Evolutionary conservation across 2,113 vertebrate genomes (phyloP), one percentile per base, ranked within the genome.

Genomic region (Polypterus senegalus): DNA sequence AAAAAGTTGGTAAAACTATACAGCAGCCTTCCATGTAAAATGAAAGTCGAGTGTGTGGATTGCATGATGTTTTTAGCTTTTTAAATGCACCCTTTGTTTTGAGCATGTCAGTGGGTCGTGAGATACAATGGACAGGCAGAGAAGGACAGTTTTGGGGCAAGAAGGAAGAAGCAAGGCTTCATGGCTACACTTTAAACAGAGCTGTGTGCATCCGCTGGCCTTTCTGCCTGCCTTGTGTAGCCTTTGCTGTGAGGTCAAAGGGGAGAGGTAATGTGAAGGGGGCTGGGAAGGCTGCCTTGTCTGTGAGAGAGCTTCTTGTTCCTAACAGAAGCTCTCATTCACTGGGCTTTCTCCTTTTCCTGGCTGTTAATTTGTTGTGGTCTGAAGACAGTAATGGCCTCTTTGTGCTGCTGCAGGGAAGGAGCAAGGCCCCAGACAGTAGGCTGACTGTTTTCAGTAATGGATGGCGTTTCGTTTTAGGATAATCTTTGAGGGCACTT

Each of bases 381-480:
- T 65, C 48, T 52, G 1, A 63, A 67, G 49, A 66, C 52, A 67
- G 77, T 65, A 70, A 74, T 61, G 63, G 74, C 55, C 9, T 74
- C 73, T 82, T 76, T 77, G 78, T 81, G 69, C 62, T 0, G 4
- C 46, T 44, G 58, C 67, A 48, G 74, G 62, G 63, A 65, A 66
- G 54, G 51, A 9, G 54, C 9, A 46, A 57, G 3, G 62, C 4
- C 66, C 47, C 54, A 74, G 69, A 78, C 76, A 73, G 77, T 71
- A 1, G 71, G 69, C 58, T 60, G 56, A 65, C 72, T 76, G 74
- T 82, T 76, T 72, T 61, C 70, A 5, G 9, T 55, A 73, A 67
- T 74, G 68, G 66, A 66, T 66, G 72, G 70, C 59, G 69, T 61
- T 57, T 61, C 52, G 63, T 55, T 71, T 73, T 63, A 67, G 72